Percentiles rank a stretch among this genome's conserved stretches.
phyloP scores from a whole-genome alignment of 2,888 invertebrate species.

The Crocallis elinguaria region DNA sequence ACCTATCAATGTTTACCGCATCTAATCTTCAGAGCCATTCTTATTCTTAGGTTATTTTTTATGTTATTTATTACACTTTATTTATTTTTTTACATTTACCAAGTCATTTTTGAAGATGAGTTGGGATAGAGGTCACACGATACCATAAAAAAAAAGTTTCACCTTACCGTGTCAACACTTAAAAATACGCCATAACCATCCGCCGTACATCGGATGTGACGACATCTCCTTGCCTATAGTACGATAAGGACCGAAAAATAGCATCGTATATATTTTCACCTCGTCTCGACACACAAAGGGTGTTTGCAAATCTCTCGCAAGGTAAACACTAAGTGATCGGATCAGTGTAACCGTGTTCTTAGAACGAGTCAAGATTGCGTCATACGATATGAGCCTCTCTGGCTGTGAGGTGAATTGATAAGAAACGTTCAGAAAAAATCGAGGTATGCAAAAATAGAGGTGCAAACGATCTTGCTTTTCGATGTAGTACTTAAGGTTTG shows the following conservation, averaged over 20 bases:
- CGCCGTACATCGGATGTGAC: constrained; percentile 32
- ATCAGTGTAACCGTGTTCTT: constrained; percentile 53
- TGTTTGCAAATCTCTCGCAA: constrained; percentile 67
- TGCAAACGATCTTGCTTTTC: neutral
- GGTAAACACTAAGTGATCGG: constrained; percentile 64
- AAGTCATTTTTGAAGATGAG: too few species aligned
- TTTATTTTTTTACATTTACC: too few species aligned
- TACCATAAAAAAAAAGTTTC: too few species aligned
- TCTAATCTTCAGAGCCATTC: too few species aligned
- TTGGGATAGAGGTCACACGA: too few species aligned
- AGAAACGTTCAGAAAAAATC: neutral
- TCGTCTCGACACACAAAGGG: constrained; percentile 54
- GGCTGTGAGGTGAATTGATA: constrained; percentile 27
- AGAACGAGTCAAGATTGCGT: constrained; percentile 33
- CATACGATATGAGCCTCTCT: constrained; percentile 17
- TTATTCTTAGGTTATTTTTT: too few species aligned
- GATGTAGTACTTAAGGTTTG: too few species aligned
- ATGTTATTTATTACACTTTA: too few species aligned
- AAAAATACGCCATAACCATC: constrained; percentile 16
- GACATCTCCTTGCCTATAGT: constrained; percentile 39
- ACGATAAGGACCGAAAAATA: constrained; percentile 48
- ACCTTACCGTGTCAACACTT: constrained; percentile 6
- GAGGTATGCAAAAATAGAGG: constrained; percentile 35
- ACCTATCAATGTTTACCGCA: too few species aligned
- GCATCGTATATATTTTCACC: constrained; percentile 48